A percentile compares a stretch with the other conserved stretches of the same genome.
phyloP scores from a whole-genome alignment of 2,113 vertebrate species.

The Cathartes aura region DNA sequence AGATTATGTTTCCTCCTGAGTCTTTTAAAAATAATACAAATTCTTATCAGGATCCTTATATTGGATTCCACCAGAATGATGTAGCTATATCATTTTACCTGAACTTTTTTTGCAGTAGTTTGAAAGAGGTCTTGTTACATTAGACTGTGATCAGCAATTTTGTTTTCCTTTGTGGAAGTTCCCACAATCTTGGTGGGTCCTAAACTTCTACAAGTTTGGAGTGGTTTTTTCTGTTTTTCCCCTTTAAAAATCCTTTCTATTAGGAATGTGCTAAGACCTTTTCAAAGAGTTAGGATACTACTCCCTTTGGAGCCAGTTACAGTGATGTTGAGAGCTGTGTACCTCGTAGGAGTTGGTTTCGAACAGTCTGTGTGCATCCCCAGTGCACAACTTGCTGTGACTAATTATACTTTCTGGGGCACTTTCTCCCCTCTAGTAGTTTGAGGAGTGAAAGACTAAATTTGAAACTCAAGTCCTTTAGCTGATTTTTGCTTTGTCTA shows the following conservation, averaged over 20 bases:
- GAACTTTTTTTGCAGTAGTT: neutral
- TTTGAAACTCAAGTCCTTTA: neutral
- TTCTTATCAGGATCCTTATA: neutral
- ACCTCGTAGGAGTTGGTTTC: neutral
- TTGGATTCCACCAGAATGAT: neutral
- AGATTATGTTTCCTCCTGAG: neutral
- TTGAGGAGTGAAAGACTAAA: neutral
- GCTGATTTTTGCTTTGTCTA: neutral
- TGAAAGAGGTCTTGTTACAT: neutral
- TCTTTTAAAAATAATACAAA: neutral
- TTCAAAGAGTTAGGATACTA: neutral
- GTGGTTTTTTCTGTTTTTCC: neutral
- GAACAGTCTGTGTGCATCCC: neutral
- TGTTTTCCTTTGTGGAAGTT: neutral
- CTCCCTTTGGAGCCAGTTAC: neutral
- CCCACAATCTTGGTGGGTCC: neutral
- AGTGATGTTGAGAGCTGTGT: neutral
- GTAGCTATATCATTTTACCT: neutral
- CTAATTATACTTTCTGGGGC: neutral
- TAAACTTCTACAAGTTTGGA: neutral
- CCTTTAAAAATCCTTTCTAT: neutral
- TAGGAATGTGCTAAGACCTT: neutral
- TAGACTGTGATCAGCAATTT: neutral
- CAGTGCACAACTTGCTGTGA: neutral
- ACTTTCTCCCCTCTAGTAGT: neutral